These are phyloP conservation scores for Sarcophaga carnaria DNA, from an alignment of 2,888 invertebrate genomes.

Conservation along the genomic window DNA sequence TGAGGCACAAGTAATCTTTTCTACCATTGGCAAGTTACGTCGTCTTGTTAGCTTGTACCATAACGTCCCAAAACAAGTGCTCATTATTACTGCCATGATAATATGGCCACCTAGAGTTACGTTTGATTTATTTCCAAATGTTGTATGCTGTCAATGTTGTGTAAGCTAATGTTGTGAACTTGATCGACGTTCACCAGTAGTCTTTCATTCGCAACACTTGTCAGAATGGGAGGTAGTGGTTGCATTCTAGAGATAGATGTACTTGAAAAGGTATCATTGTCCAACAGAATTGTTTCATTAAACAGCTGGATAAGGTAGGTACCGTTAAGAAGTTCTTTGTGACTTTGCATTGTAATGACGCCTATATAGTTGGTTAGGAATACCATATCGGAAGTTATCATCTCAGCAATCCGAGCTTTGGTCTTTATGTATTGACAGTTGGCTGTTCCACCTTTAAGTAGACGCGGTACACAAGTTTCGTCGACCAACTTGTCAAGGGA, in stretches of 20 bases:
- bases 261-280: not conserved
- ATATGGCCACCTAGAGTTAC: too few species aligned
- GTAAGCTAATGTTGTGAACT: not conserved
- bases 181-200: not conserved
- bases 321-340: too few species aligned
- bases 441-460: not conserved
- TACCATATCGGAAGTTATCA: not conserved
- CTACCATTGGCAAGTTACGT: too few species aligned
- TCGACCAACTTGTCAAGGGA: not conserved
- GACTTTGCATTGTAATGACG: too few species aligned
- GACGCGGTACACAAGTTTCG: not conserved
- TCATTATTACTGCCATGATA: too few species aligned
- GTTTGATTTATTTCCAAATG: too few species aligned
- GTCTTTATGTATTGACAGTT: too few species aligned
- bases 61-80: too few species aligned
- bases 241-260: slow-evolving; percentile 3
- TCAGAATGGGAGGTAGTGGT: not conserved
- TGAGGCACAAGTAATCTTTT: too few species aligned
- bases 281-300: not conserved
- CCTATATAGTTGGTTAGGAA: too few species aligned
- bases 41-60: too few species aligned
- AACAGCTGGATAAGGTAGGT: not conserved
- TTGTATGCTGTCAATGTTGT: too few species aligned
- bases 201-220: not conserved
- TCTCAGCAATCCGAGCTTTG: not conserved